Percentiles rank a stretch among this genome's conserved stretches.
Evolutionary conservation across 1,140 invertebrate species (phyloP).

Genomic region (Pantala flavescens): DNA sequence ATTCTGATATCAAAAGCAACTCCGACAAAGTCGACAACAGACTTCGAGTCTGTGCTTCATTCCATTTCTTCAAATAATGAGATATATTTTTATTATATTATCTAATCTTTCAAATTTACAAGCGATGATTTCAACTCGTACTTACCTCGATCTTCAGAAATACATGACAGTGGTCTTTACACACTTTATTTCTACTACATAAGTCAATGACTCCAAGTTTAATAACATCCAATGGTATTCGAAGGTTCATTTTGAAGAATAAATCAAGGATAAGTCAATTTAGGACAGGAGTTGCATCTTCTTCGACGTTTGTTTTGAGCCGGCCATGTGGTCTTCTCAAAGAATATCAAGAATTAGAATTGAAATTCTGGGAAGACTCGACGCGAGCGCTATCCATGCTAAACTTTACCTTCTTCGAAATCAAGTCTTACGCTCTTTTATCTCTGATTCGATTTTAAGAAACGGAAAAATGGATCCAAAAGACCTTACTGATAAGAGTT

Average conservation of each 20-base stretch:
- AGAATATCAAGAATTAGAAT: no score
- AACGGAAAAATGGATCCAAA: no score
- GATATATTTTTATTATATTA: not conserved
- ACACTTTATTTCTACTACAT: not conserved
- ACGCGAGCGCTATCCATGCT: no score
- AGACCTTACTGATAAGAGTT: no score
- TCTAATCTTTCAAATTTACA: not conserved
- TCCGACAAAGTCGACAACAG: not conserved
- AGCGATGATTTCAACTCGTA: not conserved
- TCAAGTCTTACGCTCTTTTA: no score
- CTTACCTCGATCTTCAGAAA: not conserved
- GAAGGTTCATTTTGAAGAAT: not conserved
- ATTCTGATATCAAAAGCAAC: conserved; percentile 20
- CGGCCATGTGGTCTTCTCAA: no score
- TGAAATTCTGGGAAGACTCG: no score
- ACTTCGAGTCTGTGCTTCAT: not conserved
- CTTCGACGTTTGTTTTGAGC: no score
- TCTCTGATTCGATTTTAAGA: no score
- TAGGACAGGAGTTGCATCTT: no score
- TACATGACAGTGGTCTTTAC: not conserved
- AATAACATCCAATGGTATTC: not conserved
- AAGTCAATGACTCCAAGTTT: not conserved
- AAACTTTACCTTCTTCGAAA: no score
- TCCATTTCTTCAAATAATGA: not conserved
- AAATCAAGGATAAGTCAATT: no score